Evolutionary conservation across 2,888 invertebrate genomes (phyloP).

Genomic region (Eupeodes luniger): DNA sequence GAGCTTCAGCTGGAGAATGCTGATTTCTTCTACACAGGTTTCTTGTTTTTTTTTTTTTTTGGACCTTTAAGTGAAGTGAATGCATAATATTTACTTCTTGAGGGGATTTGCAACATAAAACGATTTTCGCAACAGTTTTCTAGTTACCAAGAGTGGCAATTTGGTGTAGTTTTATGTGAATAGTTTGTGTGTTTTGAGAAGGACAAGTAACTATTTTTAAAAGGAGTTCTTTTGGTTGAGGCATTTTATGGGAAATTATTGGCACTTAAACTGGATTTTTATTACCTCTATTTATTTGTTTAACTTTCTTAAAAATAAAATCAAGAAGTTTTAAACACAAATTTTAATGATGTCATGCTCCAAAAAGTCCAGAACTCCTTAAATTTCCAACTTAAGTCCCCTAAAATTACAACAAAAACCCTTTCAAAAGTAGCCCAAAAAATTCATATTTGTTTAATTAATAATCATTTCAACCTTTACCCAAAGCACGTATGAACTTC

Average conservation of each 20-base stretch:
- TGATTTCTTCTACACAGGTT: background rate
- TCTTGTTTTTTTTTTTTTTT: background rate
- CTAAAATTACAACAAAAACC: background rate
- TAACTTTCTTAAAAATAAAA: too few species aligned
- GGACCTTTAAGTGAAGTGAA: slow-evolving; percentile 32
- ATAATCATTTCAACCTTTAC: slow-evolving; percentile 3
- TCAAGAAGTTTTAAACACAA: too few species aligned
- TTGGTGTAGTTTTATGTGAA: slow-evolving; percentile 63
- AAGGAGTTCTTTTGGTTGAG: background rate
- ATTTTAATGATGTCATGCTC: too few species aligned
- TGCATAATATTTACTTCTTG: slow-evolving; percentile 60
- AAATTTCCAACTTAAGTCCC: slow-evolving; percentile 76
- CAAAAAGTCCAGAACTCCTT: too few species aligned
- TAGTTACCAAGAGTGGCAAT: slow-evolving; percentile 50
- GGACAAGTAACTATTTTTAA: slow-evolving; percentile 33
- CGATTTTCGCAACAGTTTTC: slow-evolving; percentile 51
- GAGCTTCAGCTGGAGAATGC: slow-evolving; percentile 1
- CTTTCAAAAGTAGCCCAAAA: background rate
- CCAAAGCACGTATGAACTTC: background rate
- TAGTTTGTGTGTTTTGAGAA: background rate
- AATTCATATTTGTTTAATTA: background rate
- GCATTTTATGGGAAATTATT: slow-evolving; percentile 45
- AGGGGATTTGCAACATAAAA: slow-evolving; percentile 51
- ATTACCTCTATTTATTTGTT: background rate
- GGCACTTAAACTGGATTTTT: slow-evolving; percentile 32